Conservation (phyloP, 1,140 invertebrate genomes). For the Camponotus floridanus region DNA sequence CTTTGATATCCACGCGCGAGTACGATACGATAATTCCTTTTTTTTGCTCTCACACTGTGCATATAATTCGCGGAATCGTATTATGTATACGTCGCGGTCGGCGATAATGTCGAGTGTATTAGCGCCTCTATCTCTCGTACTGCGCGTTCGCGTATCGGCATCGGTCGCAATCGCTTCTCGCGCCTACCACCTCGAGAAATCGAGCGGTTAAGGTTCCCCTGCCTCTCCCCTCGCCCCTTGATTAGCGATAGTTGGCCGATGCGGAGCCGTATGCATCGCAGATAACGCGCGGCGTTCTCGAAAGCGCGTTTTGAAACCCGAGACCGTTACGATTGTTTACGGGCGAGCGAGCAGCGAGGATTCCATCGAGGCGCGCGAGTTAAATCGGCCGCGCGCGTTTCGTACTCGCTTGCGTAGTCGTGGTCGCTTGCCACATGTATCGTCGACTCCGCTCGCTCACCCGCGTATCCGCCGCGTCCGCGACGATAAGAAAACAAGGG, state of each 20-base stretch:
- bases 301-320: slow-evolving; percentile 45
- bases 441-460: slow-evolving; percentile 51
- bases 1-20: neutral
- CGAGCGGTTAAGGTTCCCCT: neutral
- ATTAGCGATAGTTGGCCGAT: slow-evolving; percentile 47
- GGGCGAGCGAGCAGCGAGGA: slow-evolving; percentile 58
- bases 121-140: slow-evolving; percentile 15
- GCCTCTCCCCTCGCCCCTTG: neutral
- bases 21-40: neutral
- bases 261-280: slow-evolving; percentile 20
- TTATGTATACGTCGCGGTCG: slow-evolving; percentile 22
- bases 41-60: neutral
- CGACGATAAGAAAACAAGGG: slow-evolving; percentile 14
- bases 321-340: slow-evolving; percentile 54
- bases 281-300: slow-evolving; percentile 55
- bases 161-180: slow-evolving; percentile 36
- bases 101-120: slow-evolving; percentile 18
- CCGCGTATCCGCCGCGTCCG: slow-evolving; percentile 48
- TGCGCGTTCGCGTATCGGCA: slow-evolving; percentile 28
- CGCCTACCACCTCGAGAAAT: slow-evolving; percentile 47
- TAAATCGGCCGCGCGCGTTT: slow-evolving; percentile 49
- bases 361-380: slow-evolving; percentile 51
- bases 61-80: slow-evolving; percentile 22
- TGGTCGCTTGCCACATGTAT: slow-evolving; percentile 44
- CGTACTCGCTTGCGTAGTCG: slow-evolving; percentile 45